Evolutionary conservation across 2,797 vertebrate species (phyloP).

Genomic region (Pipistrellus kuhlii): DNA sequence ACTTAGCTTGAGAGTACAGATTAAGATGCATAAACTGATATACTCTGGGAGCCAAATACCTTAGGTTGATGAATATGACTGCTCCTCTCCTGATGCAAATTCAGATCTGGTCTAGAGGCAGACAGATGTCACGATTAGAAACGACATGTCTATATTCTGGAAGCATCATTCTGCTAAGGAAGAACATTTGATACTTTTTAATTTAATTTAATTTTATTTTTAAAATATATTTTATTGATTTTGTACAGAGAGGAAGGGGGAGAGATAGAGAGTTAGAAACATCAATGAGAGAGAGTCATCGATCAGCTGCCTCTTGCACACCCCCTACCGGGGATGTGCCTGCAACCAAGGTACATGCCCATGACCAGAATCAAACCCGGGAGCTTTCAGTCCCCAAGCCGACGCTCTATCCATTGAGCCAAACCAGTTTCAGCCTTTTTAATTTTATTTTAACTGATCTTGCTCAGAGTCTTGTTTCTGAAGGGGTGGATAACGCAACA

Average conservation of each 20-base stretch:
- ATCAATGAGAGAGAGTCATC: no score
- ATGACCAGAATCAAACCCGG: no score
- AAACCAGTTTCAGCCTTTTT: no score
- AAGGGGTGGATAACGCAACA: not conserved
- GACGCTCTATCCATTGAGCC: no score
- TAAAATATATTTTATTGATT: no score
- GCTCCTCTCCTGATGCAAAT: not conserved
- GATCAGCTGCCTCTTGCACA: no score
- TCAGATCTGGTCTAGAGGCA: not conserved
- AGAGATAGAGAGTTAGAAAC: no score
- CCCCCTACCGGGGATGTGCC: no score
- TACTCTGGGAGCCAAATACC: not conserved
- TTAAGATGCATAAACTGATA: not conserved
- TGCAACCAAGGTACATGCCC: no score
- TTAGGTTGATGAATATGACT: not conserved
- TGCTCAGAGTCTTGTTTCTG: not conserved
- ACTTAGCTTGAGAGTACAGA: not conserved
- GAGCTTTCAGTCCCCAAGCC: no score
- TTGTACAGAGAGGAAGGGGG: no score
- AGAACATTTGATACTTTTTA: not conserved
- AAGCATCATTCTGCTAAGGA: constrained; percentile 1
- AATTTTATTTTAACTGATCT: not conserved
- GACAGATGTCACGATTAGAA: not conserved
- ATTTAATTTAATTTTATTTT: not conserved
- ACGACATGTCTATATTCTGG: not conserved